phyloP scores from a whole-genome alignment of 2,113 vertebrate genomes.

The Junco hyemalis region DNA sequence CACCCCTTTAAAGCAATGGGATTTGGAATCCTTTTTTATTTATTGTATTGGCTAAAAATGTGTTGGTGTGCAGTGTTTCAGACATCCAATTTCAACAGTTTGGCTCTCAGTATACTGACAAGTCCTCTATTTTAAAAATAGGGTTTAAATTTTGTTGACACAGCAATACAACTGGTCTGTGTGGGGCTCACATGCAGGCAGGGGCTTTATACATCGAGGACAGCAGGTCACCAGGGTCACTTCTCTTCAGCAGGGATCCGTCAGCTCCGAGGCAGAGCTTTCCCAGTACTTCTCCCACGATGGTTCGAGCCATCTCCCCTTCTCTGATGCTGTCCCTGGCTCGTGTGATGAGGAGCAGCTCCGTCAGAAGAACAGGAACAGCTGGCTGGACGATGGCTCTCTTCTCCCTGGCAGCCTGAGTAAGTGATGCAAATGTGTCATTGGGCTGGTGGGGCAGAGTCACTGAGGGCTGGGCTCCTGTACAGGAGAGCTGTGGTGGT shows the following conservation, averaged over 20 bases:
- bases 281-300: conserved; percentile 87
- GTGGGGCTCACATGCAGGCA: neutral
- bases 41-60: neutral
- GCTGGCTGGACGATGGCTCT: conserved; percentile 71
- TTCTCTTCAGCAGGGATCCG: conserved; percentile 80
- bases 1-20: neutral
- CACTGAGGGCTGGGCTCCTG: neutral
- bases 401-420: conserved; percentile 59
- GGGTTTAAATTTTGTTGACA: neutral
- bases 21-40: neutral
- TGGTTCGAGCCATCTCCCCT: conserved; percentile 67
- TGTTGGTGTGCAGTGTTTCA: neutral
- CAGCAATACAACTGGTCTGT: neutral
- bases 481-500: neutral
- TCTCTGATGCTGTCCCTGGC: conserved; percentile 73
- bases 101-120: neutral
- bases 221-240: neutral
- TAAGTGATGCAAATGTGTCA: neutral
- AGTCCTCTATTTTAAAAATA: neutral
- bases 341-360: conserved; percentile 79
- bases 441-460: neutral
- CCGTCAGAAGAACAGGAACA: conserved; percentile 73
- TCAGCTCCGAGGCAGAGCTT: conserved; percentile 86
- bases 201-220: rapidly evolving
- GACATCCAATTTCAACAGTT: neutral